Evolutionary conservation across 2,797 vertebrate species (phyloP), one percentile per base, ranked within the genome.

Genomic region (Myotis planiceps): DNA sequence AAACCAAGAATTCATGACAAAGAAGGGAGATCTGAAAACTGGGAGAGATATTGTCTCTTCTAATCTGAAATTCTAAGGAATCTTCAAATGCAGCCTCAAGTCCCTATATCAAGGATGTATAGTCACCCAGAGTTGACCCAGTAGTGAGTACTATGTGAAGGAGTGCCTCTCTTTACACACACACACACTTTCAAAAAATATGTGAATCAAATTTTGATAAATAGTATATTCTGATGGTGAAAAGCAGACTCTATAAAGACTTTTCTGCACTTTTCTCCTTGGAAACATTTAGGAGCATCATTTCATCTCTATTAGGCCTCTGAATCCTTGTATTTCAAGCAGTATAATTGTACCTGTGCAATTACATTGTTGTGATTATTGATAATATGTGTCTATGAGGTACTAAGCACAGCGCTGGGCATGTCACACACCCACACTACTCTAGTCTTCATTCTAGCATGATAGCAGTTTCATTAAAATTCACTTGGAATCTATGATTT

Each of bases 1-100:
- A 96, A 97, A 75, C 69, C 53, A 66, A 16, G 72, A 95, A 76
- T 65, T 96, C 51, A 74, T 87, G 75, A 55, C 23, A 68, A 94
- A 63, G 27, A 88, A 76, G 58, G 71, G 8, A 90, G 37, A 74
- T 45, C 58, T 71, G 51, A 95, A 93, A 76, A 76, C 29, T 74
- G 72, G 32, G 2, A 75, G 42, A 89, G 29, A 13, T 25, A 51
- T 12, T 34, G 49, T 89, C 34, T 92, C 81, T 68, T 66, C 60
- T 86, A 80, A 88, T n/a, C 29, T 42, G 12, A 91, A 95, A 76
- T 69, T 58, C 58, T 51, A 55, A 47, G 9, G 74, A 60, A 82
- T 51, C 55, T 83, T 94, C 83, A 68, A 81, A 80, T 66, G 47
- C 2, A 80, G 9, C 47, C 51, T 37, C 8, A 71, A 47, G 29